Percentiles rank a stretch among this genome's conserved stretches.
Evolutionary conservation across 2,797 vertebrate genomes (phyloP).

Genomic region (Hybognathus amarus): DNA sequence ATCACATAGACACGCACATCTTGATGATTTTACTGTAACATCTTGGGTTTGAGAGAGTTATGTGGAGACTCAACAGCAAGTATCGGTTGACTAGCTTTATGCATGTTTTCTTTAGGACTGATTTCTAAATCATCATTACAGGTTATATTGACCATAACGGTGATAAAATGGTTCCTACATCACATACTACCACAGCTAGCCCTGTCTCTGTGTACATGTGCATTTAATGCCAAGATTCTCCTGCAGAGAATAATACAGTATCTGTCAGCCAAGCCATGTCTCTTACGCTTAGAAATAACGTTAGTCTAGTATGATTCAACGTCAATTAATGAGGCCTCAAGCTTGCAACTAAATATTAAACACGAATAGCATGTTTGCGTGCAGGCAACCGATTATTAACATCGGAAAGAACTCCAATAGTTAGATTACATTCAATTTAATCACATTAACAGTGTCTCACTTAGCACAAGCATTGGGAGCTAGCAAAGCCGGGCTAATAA

Average conservation of each 20-base stretch:
- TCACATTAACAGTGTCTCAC: background rate
- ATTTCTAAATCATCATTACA: background rate
- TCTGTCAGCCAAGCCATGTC: background rate
- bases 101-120: background rate
- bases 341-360: background rate
- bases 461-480: slow-evolving; percentile 16
- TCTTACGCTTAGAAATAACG: background rate
- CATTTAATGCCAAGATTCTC: background rate
- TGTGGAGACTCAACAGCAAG: background rate
- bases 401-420: background rate
- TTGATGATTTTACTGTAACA: background rate
- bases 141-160: background rate
- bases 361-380: background rate
- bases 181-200: background rate
- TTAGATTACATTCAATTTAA: background rate
- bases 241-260: background rate
- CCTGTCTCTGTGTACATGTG: background rate
- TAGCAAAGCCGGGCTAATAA: slow-evolving; percentile 41
- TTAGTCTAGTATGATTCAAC: background rate
- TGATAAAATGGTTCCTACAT: background rate
- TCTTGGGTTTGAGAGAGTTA: background rate
- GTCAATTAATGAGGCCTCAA: background rate
- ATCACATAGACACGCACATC: slow-evolving; percentile 22
- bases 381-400: background rate
- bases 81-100: background rate